phyloP scores from a whole-genome alignment of 2,888 invertebrate species.

The Nebria brevicollis region DNA sequence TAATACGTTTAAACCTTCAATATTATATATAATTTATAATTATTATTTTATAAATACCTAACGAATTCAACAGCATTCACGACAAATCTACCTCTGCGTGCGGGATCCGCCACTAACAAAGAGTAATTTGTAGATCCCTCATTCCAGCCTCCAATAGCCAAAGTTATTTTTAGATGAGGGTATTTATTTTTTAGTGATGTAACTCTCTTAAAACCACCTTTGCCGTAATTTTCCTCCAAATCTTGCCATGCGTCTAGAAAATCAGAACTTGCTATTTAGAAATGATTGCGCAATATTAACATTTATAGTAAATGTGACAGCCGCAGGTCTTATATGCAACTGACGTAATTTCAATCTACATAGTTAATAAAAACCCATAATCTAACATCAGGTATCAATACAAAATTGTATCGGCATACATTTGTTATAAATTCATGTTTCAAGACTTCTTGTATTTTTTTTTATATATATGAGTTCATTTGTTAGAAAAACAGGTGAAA shows the following conservation, averaged over 20 bases:
- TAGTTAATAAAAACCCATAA: too few relatives aligned
- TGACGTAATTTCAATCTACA: not conserved
- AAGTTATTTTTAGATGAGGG: constrained; percentile 74
- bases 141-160: constrained; percentile 93
- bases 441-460: not conserved
- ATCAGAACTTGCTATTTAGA: not conserved
- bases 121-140: constrained; percentile 84
- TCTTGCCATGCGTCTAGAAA: constrained; percentile 79
- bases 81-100: constrained; percentile 74
- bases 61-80: constrained; percentile 76
- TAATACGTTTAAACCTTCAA: not conserved
- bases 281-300: not conserved
- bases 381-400: too few relatives aligned
- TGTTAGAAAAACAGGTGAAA: too few relatives aligned
- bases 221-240: constrained; percentile 78
- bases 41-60: constrained; percentile 61
- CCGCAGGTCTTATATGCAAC: not conserved
- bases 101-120: constrained; percentile 72
- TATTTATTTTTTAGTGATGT: constrained; percentile 73
- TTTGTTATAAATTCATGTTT: too few relatives aligned
- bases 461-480: too few relatives aligned
- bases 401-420: too few relatives aligned
- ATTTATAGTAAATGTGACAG: not conserved
- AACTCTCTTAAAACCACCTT: constrained; percentile 75
- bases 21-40: not conserved